Percentiles rank a stretch among this genome's conserved stretches.
phyloP scores from a whole-genome alignment of 1,140 invertebrate genomes.

The Notospermus geniculatus region DNA sequence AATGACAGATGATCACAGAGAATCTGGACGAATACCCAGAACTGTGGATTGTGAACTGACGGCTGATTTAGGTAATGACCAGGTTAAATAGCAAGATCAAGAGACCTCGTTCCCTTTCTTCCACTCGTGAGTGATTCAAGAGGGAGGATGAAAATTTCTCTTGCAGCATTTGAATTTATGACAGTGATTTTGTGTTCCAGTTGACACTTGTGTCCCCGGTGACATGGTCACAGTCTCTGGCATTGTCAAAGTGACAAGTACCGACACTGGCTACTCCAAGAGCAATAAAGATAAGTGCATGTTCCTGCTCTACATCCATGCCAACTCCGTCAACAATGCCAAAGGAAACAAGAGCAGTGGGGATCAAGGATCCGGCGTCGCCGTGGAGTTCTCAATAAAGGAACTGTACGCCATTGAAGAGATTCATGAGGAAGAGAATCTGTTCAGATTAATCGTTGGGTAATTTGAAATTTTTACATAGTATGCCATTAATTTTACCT shows the following conservation, averaged over 20 bases:
- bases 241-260: constrained; percentile 69
- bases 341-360: constrained; percentile 62
- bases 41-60: constrained; percentile 83
- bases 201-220: constrained; percentile 82
- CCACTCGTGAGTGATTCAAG: neutral
- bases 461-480: constrained; percentile 22
- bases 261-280: constrained; percentile 47
- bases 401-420: constrained; percentile 63
- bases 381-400: constrained; percentile 54
- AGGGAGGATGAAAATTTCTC: neutral
- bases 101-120: no score
- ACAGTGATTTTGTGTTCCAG: constrained; percentile 42
- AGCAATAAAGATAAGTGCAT: constrained; percentile 61
- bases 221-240: constrained; percentile 86
- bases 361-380: constrained; percentile 55
- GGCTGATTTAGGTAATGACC: constrained; percentile 66
- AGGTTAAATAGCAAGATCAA: no score
- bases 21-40: constrained; percentile 73
- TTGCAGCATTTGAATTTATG: no score
- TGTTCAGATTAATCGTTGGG: constrained; percentile 67
- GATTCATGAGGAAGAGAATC: constrained; percentile 72
- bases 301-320: constrained; percentile 76
- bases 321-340: constrained; percentile 64
- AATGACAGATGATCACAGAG: constrained; percentile 49
- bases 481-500: neutral